These are phyloP conservation scores for Geopemphigus sp. DNA, from an alignment of 1,140 invertebrate species.

Conservation along the genomic window DNA sequence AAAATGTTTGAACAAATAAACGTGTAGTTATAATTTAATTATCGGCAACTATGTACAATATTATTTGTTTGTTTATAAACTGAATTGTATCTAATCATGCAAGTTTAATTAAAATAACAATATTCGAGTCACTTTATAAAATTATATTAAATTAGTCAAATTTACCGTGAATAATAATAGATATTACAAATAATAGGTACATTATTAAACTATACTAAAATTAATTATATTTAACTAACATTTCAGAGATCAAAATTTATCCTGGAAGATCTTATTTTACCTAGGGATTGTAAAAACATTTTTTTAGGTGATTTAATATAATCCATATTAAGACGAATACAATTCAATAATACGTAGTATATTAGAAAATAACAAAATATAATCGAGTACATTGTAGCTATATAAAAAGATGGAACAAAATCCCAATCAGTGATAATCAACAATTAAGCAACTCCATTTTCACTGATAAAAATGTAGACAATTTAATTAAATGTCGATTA, in stretches of 20 bases:
- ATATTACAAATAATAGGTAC: conserved; percentile 29
- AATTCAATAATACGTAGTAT: not conserved
- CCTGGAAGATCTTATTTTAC: conserved; percentile 25
- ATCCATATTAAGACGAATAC: not conserved
- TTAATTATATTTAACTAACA: conserved; percentile 28
- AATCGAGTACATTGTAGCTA: not conserved
- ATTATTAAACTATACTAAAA: conserved; percentile 16
- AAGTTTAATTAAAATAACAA: conserved; percentile 6
- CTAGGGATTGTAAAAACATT: not conserved
- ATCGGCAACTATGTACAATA: conserved; percentile 1
- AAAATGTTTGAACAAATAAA: conserved; percentile 29
- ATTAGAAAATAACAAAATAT: conserved; percentile 38
- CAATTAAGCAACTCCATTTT: no score
- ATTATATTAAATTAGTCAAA: not conserved
- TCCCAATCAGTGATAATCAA: no score
- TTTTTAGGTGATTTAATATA: not conserved
- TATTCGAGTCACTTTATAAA: not conserved
- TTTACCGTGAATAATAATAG: conserved; percentile 1
- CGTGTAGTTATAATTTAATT: not conserved
- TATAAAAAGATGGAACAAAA: conserved; percentile 22
- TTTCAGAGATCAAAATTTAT: conserved; percentile 46
- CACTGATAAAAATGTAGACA: not conserved
- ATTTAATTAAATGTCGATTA: no score
- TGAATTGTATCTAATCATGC: conserved; percentile 5
- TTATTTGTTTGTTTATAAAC: conserved; percentile 8